phyloP scores from a whole-genome alignment of 2,797 vertebrate genomes.

The Catostomus latipinnis region DNA sequence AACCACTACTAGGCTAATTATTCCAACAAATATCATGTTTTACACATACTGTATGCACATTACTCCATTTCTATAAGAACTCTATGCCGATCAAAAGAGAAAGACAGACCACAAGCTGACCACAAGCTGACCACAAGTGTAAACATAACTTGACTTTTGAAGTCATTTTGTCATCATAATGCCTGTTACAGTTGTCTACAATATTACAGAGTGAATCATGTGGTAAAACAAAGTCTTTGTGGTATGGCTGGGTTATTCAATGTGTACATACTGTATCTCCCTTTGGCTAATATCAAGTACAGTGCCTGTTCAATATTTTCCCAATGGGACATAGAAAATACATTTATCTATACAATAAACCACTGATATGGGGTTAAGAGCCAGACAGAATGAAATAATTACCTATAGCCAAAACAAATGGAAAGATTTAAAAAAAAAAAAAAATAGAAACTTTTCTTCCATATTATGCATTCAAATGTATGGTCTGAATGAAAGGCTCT shows the following conservation, averaged over 20 bases:
- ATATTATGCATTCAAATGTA: not conserved
- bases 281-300: not conserved
- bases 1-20: not conserved
- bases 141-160: not conserved
- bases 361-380: not conserved
- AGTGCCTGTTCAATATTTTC: not conserved
- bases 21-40: not conserved
- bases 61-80: not conserved
- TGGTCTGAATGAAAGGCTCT: not conserved
- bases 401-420: not conserved
- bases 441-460: too few relatives aligned
- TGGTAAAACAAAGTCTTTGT: not conserved
- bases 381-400: not conserved
- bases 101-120: too few relatives aligned
- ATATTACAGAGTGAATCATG: not conserved
- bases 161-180: not conserved
- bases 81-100: not conserved
- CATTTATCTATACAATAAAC: slow-evolving; percentile 2
- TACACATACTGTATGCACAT: not conserved
- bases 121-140: not conserved
- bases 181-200: not conserved
- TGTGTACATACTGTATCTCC: not conserved
- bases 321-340: not conserved
- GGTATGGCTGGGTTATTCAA: not conserved
- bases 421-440: not conserved